phyloP scores from a whole-genome alignment of 2,888 invertebrate genomes.

The Drosophila hamatofila region DNA sequence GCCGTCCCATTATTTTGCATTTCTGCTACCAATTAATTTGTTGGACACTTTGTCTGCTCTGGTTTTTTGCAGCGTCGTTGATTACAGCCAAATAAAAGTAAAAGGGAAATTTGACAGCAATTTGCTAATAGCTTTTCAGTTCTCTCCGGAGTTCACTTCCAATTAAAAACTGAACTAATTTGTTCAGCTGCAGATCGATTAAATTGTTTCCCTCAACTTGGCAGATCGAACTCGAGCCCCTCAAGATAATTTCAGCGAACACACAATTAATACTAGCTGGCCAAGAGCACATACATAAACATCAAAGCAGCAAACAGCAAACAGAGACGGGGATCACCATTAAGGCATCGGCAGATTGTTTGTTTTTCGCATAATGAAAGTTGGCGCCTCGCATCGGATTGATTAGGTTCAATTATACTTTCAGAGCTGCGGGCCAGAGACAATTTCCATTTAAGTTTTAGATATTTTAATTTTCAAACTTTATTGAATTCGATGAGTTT shows the following conservation, averaged over 20 bases:
- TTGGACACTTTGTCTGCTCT: conserved; percentile 38
- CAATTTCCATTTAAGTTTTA: conserved; percentile 47
- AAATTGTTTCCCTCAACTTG: background rate
- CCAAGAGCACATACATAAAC: background rate
- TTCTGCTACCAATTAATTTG: conserved; percentile 59
- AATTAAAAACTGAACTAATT: conserved; percentile 34
- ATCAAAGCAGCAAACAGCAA: conserved; percentile 27
- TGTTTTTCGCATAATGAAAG: conserved; percentile 67
- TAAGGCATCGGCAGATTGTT: conserved; percentile 33
- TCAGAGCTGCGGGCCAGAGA: conserved; percentile 53
- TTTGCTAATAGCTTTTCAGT: conserved; percentile 27
- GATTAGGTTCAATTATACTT: conserved; percentile 41
- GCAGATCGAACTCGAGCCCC: background rate
- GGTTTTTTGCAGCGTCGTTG: conserved; percentile 35
- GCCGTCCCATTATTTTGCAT: conserved; percentile 44
- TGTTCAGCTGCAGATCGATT: conserved; percentile 19
- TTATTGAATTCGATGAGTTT: conserved; percentile 26
- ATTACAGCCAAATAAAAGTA: conserved; percentile 65
- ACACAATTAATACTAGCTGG: conserved; percentile 48
- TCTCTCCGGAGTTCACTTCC: conserved; percentile 28
- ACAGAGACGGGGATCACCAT: conserved; percentile 15
- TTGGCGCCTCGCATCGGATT: conserved; percentile 31
- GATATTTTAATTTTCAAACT: conserved; percentile 45
- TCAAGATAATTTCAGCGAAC: background rate
- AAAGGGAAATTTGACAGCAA: conserved; percentile 59